Conservation (phyloP, 2,888 invertebrate species). For the Apotomis turbidana region DNA sequence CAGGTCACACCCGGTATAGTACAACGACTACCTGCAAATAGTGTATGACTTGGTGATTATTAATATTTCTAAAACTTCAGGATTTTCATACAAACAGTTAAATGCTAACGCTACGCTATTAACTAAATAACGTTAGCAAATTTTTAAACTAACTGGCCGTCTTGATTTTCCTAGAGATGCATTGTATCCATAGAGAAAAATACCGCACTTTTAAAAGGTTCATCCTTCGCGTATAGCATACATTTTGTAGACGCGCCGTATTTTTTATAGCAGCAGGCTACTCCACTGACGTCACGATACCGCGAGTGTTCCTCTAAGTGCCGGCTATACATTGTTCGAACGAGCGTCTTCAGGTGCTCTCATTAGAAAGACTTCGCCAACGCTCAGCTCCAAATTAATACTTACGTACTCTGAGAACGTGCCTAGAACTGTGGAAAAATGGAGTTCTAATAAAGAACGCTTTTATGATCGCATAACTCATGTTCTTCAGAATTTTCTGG, state of each 20-base stretch:
- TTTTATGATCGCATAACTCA: background rate
- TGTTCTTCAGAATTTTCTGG: no score
- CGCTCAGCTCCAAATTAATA: constrained; percentile 49
- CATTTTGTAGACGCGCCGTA: constrained; percentile 50
- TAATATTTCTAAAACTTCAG: no score
- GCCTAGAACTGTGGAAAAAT: constrained; percentile 2
- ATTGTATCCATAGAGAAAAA: no score
- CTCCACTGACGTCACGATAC: constrained; percentile 55
- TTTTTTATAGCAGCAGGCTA: constrained; percentile 56
- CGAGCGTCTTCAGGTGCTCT: constrained; percentile 70
- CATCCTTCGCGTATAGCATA: constrained; percentile 9
- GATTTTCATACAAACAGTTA: no score
- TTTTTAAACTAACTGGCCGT: no score
- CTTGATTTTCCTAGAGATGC: no score
- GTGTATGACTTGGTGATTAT: no score
- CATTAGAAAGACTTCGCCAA: constrained; percentile 63
- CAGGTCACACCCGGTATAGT: no score
- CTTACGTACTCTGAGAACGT: constrained; percentile 18
- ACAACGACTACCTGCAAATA: no score
- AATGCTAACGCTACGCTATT: no score
- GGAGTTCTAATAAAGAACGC: background rate
- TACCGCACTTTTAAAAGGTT: no score
- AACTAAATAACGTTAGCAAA: no score
- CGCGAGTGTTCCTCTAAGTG: constrained; percentile 67
- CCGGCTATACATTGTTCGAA: constrained; percentile 71